A percentile compares a stretch with the other conserved stretches of the same genome.
Conservation (phyloP, 2,888 invertebrate species). For the Unio delphinus region DNA sequence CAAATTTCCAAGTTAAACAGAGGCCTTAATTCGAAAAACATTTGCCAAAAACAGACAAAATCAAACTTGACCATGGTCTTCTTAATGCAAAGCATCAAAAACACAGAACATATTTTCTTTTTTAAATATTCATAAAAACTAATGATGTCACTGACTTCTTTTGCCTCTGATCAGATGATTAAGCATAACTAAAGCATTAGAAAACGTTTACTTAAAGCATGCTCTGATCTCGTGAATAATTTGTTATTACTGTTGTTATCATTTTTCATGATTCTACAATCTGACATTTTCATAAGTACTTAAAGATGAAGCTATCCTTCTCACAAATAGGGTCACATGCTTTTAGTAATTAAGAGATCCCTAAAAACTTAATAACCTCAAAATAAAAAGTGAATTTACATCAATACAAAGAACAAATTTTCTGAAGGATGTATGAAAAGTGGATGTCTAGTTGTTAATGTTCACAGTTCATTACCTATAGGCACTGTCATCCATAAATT, state of each 20-base stretch:
- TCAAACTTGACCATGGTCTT: neutral
- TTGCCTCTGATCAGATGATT: neutral
- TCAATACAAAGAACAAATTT: too few relatives aligned
- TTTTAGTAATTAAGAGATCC: too few relatives aligned
- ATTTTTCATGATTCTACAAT: too few relatives aligned
- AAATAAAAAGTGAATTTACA: too few relatives aligned
- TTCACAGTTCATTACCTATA: constrained; percentile 76
- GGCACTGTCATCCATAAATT: constrained; percentile 92
- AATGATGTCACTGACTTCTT: neutral
- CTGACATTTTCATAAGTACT: too few relatives aligned
- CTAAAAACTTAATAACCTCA: too few relatives aligned
- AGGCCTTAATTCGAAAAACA: neutral
- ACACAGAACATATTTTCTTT: neutral
- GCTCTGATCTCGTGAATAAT: too few relatives aligned
- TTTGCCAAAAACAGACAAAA: neutral
- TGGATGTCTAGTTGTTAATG: neutral
- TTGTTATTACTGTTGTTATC: too few relatives aligned
- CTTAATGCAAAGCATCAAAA: neutral
- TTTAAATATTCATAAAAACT: too few relatives aligned
- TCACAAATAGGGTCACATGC: too few relatives aligned
- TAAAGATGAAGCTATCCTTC: too few relatives aligned
- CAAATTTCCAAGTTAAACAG: neutral
- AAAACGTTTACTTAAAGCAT: neutral
- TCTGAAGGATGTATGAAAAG: too few relatives aligned
- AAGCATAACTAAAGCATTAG: neutral